A percentile compares a stretch with the other conserved stretches of the same genome.
Evolutionary conservation across 2,888 invertebrate genomes (phyloP).

Genomic region (Zele albiditarsus): DNA sequence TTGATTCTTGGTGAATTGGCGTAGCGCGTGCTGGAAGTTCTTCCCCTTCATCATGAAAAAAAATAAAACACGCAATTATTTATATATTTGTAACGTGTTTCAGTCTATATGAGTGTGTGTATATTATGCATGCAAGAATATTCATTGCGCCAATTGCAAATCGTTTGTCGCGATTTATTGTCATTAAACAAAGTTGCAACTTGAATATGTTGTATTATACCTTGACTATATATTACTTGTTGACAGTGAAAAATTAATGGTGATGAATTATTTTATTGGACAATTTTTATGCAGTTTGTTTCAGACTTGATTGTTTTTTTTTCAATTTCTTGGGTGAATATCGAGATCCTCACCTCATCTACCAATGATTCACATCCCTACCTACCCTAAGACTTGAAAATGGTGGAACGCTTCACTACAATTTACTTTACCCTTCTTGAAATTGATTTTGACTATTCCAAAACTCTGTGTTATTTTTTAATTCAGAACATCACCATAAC

Average conservation of each 20-base stretch:
- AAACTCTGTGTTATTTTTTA: no score
- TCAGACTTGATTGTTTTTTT: no score
- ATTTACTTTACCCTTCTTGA: no score
- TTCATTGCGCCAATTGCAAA: background rate
- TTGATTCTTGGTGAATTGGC: conserved; percentile 42
- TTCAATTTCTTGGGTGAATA: no score
- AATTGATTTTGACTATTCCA: no score
- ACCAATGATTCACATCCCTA: no score
- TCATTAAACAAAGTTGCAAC: background rate
- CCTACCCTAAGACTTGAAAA: no score
- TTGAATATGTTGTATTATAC: background rate
- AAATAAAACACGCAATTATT: background rate
- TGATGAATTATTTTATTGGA: background rate
- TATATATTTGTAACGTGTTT: background rate
- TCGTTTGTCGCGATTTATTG: background rate
- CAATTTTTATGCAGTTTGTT: no score
- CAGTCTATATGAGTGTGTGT: no score
- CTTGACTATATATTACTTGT: background rate
- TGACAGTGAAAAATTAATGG: background rate
- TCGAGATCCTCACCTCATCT: no score
- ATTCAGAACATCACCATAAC: no score
- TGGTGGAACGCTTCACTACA: no score
- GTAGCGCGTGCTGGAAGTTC: conserved; percentile 32
- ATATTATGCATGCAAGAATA: background rate
- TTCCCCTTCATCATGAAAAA: background rate